Conservation (phyloP, 2,113 vertebrate species). For the Mustela nigripes region DNA sequence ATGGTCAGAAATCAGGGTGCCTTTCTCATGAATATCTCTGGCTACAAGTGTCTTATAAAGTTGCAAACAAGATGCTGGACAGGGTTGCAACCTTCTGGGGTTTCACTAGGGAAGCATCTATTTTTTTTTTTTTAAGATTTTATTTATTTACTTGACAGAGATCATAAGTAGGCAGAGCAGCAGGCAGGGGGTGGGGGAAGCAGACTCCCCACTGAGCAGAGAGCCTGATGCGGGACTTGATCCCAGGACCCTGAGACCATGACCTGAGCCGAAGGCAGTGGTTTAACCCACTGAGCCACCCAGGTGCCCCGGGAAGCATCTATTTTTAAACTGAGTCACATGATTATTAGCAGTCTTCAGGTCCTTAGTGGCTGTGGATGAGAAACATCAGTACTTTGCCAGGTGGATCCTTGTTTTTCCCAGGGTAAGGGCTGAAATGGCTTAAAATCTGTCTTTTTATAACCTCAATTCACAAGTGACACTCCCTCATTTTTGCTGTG, state of each 20-base stretch:
- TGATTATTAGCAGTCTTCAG: neutral
- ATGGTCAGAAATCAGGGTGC: neutral
- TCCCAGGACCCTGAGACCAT: no score
- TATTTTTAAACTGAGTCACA: neutral
- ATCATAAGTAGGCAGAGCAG: no score
- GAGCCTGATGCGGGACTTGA: no score
- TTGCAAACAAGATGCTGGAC: neutral
- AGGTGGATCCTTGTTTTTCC: neutral
- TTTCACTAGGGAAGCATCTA: fast-evolving
- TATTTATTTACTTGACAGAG: no score
- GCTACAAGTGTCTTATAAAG: neutral
- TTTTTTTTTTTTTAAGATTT: neutral
- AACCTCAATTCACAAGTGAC: neutral
- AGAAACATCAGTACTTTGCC: neutral
- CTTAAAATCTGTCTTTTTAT: neutral
- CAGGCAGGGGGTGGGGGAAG: no score
- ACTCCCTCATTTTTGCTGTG: neutral
- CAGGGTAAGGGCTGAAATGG: neutral
- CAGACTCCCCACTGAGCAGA: no score
- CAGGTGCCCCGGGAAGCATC: neutral
- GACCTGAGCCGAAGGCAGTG: no score
- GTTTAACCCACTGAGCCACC: no score
- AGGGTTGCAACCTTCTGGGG: neutral
- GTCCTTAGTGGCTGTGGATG: neutral
- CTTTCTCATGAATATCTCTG: neutral